Evolutionary conservation across 2,113 vertebrate genomes (phyloP), one percentile per base, ranked within the genome.

Genomic region (Sinocyclocheilus grahami): DNA sequence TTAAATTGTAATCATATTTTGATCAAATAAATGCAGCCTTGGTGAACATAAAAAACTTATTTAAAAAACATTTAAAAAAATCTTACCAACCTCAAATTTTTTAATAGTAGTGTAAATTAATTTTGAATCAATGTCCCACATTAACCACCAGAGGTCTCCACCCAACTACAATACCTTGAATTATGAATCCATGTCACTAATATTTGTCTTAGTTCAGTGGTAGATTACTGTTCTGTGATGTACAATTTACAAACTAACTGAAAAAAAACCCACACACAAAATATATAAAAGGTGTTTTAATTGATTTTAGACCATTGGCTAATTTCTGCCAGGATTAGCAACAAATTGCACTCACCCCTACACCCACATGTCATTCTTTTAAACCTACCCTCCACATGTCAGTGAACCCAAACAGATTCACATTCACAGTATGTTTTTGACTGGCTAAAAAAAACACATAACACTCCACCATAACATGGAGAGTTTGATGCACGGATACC

Each of bases 131-230:
- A 58, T 39, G 18, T 22, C 20, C 4, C 1, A 53, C 18, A 65
- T 9, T 33, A 13, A 76, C 83, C 88, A 89, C 82, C 71, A 85
- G 88, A 75, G 11, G 88, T 51, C 86, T 78, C 53, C 30, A 89
- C 39, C 10, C 51, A 87, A 51, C 67, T 55, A 37, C 27, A 71
- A 12, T 3, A 7, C 16, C 3, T 37, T 51, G 48, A 51, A 51
- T 9, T 30, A 20, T 6, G 10, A 10, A 46, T 74, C 37, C 11
- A 2, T 46, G 22, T 74, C 22, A 24, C 9, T 72, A 20, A 72
- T 75, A 48, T 75, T 39, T 72, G 7, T 37, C 33, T 72, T 39
- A 72, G 27, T 67, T 67, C 27, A 71, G 30, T 13, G 22, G 46
- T 48, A 48, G 10, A 74, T 74, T 14, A 75, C 71, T 75, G 16